A percentile compares a stretch with the other conserved stretches of the same genome.
Conservation (phyloP, 2,888 invertebrate species). For the Drosophila meridiana region DNA sequence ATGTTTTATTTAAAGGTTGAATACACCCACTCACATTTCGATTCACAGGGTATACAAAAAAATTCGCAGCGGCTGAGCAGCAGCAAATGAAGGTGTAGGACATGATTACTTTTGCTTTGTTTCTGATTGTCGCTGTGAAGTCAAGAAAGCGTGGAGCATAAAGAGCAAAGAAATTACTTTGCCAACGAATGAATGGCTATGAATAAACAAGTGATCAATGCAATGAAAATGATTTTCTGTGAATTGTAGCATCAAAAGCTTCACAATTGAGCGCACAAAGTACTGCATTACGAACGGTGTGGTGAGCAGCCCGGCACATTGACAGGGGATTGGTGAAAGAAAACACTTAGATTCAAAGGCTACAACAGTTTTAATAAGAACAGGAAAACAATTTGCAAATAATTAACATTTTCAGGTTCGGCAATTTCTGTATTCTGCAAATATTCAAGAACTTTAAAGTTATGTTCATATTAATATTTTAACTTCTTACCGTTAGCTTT, state of each 20-base stretch:
- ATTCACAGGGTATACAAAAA: constrained; percentile 33
- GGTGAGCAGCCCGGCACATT: not conserved
- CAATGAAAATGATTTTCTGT: constrained; percentile 76
- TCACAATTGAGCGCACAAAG: constrained; percentile 78
- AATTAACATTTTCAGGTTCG: not conserved
- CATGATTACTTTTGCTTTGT: constrained; percentile 79
- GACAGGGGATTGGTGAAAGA: constrained; percentile 5
- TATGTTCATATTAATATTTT: too few species aligned
- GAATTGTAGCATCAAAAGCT: constrained; percentile 63
- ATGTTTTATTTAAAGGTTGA: not conserved
- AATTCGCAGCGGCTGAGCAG: constrained; percentile 31
- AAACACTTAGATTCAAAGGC: constrained; percentile 28
- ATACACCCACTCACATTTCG: constrained; percentile 10
- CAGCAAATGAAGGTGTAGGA: constrained; percentile 43
- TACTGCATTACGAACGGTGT: constrained; percentile 12
- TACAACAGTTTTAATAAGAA: constrained; percentile 47
- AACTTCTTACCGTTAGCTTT: not conserved
- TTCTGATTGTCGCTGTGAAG: constrained; percentile 53
- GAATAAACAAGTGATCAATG: constrained; percentile 84
- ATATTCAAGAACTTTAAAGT: not conserved
- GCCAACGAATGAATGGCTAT: constrained; percentile 82
- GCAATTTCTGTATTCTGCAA: constrained; percentile 10
- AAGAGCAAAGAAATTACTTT: constrained; percentile 82
- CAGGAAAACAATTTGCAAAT: constrained; percentile 12
- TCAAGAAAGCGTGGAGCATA: constrained; percentile 62